Evolutionary conservation across 2,797 vertebrate species (phyloP).

Genomic region (Megalops cyprinoides): DNA sequence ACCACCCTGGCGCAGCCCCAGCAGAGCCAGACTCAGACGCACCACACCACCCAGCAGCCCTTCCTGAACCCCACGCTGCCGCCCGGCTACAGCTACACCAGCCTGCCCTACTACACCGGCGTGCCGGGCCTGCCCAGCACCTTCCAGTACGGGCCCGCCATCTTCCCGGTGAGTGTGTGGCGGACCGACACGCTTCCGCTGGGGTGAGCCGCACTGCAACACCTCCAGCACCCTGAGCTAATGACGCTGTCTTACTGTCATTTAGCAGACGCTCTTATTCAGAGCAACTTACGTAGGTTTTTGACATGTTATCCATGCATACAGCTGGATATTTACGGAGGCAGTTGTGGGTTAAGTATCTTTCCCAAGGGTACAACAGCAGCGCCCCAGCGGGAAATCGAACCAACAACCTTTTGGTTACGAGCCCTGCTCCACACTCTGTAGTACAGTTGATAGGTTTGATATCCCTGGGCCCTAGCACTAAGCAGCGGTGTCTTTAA

Average conservation of each 20-base stretch:
- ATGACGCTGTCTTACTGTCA: too few relatives aligned
- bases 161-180: slow-evolving; percentile 90
- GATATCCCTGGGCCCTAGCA: neutral
- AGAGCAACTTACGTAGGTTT: too few relatives aligned
- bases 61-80: slow-evolving; percentile 96
- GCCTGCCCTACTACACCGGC: slow-evolving; percentile 97
- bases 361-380: too few relatives aligned
- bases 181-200: neutral
- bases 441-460: slow-evolving; percentile 3
- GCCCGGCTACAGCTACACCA: slow-evolving; percentile 98
- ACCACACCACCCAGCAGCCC: slow-evolving; percentile 95
- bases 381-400: too few relatives aligned
- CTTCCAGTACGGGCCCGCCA: slow-evolving; percentile 97
- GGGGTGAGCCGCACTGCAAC: too few relatives aligned
- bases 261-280: too few relatives aligned
- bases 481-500: neutral
- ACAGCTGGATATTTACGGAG: too few relatives aligned
- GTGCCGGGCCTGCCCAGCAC: slow-evolving; percentile 96
- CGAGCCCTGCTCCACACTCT: too few relatives aligned
- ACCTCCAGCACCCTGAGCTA: too few relatives aligned
- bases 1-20: slow-evolving; percentile 95
- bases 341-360: too few relatives aligned
- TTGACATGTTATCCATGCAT: too few relatives aligned
- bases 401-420: too few relatives aligned
- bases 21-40: slow-evolving; percentile 93